phyloP scores from a whole-genome alignment of 2,888 invertebrate genomes.

The Cylloceria caligata region DNA sequence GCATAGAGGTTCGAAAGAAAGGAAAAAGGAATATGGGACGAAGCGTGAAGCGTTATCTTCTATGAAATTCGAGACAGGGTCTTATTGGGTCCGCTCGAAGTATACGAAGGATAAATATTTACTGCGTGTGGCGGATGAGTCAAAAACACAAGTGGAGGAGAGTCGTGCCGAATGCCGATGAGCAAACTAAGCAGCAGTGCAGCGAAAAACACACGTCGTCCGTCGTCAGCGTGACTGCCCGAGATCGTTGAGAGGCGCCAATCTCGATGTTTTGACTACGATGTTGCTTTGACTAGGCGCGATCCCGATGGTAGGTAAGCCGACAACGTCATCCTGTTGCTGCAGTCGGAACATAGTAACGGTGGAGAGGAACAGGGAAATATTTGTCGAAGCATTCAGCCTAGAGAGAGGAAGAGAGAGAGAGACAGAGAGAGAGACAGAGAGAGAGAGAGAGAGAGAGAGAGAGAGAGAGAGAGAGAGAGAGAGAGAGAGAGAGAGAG shows the following conservation, averaged over 20 bases:
- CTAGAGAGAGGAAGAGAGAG: constrained; percentile 48
- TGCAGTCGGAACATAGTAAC: constrained; percentile 9
- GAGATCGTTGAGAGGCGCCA: constrained; percentile 62
- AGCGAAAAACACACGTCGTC: constrained; percentile 13
- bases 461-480: too few relatives aligned
- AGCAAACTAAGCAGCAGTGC: constrained; percentile 1
- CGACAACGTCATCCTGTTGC: constrained; percentile 17
- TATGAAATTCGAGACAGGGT: constrained; percentile 36
- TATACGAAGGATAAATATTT: constrained; percentile 33
- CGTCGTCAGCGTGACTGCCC: constrained; percentile 17
- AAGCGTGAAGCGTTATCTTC: constrained; percentile 27
- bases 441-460: too few relatives aligned
- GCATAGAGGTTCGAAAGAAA: background rate
- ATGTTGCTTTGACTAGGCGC: constrained; percentile 18
- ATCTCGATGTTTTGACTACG: constrained; percentile 65
- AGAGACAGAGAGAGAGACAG: constrained; percentile 35
- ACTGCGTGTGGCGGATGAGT: constrained; percentile 7
- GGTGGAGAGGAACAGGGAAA: constrained; percentile 43
- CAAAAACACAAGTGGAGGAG: constrained; percentile 18
- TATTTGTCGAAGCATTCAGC: constrained; percentile 52
- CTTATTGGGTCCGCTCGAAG: constrained; percentile 21
- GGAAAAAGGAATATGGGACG: background rate
- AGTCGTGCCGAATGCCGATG: constrained; percentile 24
- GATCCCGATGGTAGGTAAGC: constrained; percentile 30
- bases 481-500: too few relatives aligned